Conservation (phyloP, 2,797 vertebrate genomes). For the Lerista edwardsae region DNA sequence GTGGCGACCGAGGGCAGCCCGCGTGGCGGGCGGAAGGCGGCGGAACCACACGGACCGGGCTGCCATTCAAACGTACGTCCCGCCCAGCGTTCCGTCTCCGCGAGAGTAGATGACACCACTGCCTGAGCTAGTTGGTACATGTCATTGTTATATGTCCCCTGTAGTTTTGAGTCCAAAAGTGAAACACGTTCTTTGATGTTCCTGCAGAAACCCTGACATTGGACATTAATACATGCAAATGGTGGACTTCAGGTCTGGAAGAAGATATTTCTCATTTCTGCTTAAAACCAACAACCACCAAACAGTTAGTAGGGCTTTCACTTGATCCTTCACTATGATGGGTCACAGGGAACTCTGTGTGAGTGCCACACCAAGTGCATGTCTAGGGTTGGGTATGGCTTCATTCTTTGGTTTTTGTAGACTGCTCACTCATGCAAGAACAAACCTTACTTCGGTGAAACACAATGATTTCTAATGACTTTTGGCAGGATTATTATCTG, state of each 20-base stretch:
- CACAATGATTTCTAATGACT: constrained; percentile 49
- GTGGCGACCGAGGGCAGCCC: no score
- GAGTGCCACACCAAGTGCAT: background rate
- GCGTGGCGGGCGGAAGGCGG: no score
- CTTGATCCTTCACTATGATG: background rate
- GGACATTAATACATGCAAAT: no score
- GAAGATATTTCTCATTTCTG: background rate
- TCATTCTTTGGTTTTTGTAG: background rate
- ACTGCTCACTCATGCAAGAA: background rate
- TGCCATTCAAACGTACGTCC: no score
- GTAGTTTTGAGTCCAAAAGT: no score
- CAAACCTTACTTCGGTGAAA: background rate
- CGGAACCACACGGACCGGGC: no score
- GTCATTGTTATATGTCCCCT: no score
- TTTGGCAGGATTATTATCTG: constrained; percentile 39
- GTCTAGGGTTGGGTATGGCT: constrained; percentile 1
- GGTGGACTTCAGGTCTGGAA: background rate
- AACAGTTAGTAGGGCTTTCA: constrained; percentile 2
- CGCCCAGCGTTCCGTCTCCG: no score
- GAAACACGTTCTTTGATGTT: no score
- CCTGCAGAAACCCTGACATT: no score
- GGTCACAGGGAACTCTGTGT: background rate
- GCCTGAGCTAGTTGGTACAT: no score
- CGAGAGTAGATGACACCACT: no score
- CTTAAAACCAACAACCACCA: background rate